Evolutionary conservation across 2,888 invertebrate genomes (phyloP).

Genomic region (Portevinia maculata): DNA sequence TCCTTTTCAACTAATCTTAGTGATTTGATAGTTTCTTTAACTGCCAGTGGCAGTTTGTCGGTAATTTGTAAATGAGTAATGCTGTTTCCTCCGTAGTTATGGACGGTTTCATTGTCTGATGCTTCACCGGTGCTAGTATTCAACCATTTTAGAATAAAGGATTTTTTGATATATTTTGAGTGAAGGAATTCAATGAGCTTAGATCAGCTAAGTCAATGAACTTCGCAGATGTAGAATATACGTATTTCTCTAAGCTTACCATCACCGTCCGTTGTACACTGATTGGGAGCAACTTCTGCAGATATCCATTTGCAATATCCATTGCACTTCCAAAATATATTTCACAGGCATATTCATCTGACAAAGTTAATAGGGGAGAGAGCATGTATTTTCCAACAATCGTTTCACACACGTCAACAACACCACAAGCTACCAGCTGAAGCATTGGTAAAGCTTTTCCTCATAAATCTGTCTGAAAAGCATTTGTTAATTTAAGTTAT

Average conservation of each 20-base stretch:
- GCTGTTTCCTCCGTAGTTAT: conserved; percentile 79
- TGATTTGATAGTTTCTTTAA: conserved; percentile 86
- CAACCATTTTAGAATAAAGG: conserved; percentile 77
- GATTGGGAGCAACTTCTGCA: conserved; percentile 88
- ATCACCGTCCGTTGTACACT: conserved; percentile 85
- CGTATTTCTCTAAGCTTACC: conserved; percentile 81
- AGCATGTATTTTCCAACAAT: conserved; percentile 88
- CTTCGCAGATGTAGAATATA: neutral
- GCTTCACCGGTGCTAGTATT: conserved; percentile 83
- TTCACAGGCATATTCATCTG: conserved; percentile 84
- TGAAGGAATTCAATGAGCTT: too few species aligned
- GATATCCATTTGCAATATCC: too few species aligned
- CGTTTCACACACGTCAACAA: conserved; percentile 85
- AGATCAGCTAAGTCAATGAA: too few species aligned
- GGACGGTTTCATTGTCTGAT: conserved; percentile 82
- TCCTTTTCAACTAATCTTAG: conserved; percentile 86
- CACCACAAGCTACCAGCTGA: conserved; percentile 88
- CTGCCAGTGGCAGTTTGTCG: conserved; percentile 84
- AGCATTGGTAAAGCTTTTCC: too few species aligned
- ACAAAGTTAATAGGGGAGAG: conserved; percentile 86
- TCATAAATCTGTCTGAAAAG: too few species aligned
- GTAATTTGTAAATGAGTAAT: conserved; percentile 78
- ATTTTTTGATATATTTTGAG: too few species aligned
- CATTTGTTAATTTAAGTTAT: too few species aligned
- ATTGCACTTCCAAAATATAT: conserved; percentile 87